A percentile compares a stretch with the other conserved stretches of the same genome.
Evolutionary conservation across 1,140 invertebrate genomes (phyloP).

Genomic region (Halictus rubicundus): DNA sequence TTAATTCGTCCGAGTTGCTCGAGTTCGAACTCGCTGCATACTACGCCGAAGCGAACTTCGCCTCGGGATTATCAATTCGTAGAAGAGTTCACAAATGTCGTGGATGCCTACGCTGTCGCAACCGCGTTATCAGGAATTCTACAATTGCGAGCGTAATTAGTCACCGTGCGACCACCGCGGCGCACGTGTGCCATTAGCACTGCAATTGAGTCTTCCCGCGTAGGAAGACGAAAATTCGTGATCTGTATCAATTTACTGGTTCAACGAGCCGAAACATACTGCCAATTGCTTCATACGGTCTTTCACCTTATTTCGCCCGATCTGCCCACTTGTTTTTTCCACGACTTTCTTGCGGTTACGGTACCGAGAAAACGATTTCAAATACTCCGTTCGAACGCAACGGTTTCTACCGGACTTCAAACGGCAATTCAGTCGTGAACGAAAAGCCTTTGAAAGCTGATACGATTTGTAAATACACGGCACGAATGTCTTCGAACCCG

Average conservation of each 20-base stretch:
- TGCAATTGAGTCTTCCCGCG: constrained; percentile 11
- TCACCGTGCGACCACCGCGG: neutral
- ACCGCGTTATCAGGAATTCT: constrained; percentile 31
- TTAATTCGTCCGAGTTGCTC: too few relatives aligned
- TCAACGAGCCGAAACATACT: constrained; percentile 13
- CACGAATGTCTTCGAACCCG: too few relatives aligned
- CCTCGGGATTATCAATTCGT: too few relatives aligned
- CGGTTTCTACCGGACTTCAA: too few relatives aligned
- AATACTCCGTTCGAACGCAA: neutral
- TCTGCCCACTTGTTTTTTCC: constrained; percentile 12
- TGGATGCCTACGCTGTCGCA: constrained; percentile 1
- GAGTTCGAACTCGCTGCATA: too few relatives aligned
- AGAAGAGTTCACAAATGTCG: neutral
- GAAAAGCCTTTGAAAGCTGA: too few relatives aligned
- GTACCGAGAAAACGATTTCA: neutral
- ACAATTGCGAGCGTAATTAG: constrained; percentile 14
- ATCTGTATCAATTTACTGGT: constrained; percentile 48
- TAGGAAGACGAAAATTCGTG: constrained; percentile 42
- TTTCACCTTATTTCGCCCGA: constrained; percentile 31
- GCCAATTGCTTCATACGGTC: constrained; percentile 38
- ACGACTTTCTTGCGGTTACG: neutral
- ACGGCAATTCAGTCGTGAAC: too few relatives aligned
- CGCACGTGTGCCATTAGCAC: neutral
- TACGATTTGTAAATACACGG: too few relatives aligned
- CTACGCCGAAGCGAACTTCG: too few relatives aligned